Evolutionary conservation across 1,140 invertebrate species (phyloP).

Genomic region (Achroia grisella): DNA sequence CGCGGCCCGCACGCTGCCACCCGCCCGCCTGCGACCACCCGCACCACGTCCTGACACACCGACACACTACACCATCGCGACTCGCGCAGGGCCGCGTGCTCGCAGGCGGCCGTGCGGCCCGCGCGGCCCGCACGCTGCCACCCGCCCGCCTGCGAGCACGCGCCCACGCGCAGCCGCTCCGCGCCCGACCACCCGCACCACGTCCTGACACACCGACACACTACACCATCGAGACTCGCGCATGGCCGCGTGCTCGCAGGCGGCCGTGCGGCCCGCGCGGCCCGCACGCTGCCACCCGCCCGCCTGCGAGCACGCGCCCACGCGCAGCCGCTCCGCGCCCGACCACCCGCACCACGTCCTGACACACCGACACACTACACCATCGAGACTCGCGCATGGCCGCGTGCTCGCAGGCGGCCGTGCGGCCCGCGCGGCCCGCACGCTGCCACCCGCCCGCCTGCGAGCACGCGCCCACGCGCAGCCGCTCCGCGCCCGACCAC

Average conservation of each 20-base stretch:
- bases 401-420: slow-evolving; percentile 85
- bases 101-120: slow-evolving; percentile 88
- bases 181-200: slow-evolving; percentile 89
- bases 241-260: no score
- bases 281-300: slow-evolving; percentile 96
- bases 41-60: slow-evolving; percentile 87
- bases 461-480: slow-evolving; percentile 89
- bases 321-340: slow-evolving; percentile 89
- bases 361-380: no score
- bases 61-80: no score
- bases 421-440: slow-evolving; percentile 92
- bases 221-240: no score
- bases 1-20: slow-evolving; percentile 93
- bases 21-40: slow-evolving; percentile 94
- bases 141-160: slow-evolving; percentile 93
- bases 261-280: slow-evolving; percentile 89
- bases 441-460: slow-evolving; percentile 95
- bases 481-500: slow-evolving; percentile 86
- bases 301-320: slow-evolving; percentile 90
- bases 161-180: slow-evolving; percentile 87
- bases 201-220: slow-evolving; percentile 60
- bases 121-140: slow-evolving; percentile 94
- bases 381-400: no score
- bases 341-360: slow-evolving; percentile 86
- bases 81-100: no score